phyloP scores from a whole-genome alignment of 1,140 invertebrate genomes.

The Spodoptera litura region DNA sequence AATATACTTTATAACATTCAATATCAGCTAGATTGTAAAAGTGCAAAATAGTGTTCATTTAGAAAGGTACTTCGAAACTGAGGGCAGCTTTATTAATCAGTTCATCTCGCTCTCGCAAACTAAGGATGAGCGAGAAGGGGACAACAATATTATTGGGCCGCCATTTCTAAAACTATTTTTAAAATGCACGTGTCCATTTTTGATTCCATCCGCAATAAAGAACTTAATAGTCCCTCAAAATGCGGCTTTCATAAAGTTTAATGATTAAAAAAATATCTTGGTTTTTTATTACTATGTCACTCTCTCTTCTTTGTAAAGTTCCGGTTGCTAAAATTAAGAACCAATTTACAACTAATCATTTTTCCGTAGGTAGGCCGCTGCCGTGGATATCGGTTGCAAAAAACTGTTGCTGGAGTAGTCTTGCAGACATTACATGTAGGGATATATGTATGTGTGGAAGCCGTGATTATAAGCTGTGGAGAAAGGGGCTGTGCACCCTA shows the following conservation, averaged over 20 bases:
- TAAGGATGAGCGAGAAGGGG: neutral
- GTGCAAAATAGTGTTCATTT: too few relatives aligned
- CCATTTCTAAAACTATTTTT: neutral
- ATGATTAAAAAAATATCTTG: too few relatives aligned
- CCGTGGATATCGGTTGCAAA: neutral
- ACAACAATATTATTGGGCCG: constrained; percentile 6
- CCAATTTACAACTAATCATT: neutral
- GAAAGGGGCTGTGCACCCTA: constrained; percentile 47
- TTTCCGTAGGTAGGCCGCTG: neutral
- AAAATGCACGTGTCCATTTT: neutral
- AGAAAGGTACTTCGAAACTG: too few relatives aligned
- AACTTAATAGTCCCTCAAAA: too few relatives aligned
- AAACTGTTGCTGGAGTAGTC: neutral
- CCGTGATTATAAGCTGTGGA: constrained; percentile 1
- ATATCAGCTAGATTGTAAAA: too few relatives aligned
- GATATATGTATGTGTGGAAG: constrained; percentile 1
- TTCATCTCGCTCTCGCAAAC: neutral
- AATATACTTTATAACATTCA: too few relatives aligned
- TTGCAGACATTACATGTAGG: too few relatives aligned
- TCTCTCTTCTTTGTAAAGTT: too few relatives aligned
- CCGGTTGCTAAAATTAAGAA: neutral
- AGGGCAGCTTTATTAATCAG: neutral
- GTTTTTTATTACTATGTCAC: too few relatives aligned
- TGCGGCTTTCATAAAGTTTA: too few relatives aligned
- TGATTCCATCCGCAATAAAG: neutral